These are phyloP conservation scores for Ophthalmotilapia sp. DNA, from an alignment of 2,113 vertebrate species.

Conservation along the genomic window DNA sequence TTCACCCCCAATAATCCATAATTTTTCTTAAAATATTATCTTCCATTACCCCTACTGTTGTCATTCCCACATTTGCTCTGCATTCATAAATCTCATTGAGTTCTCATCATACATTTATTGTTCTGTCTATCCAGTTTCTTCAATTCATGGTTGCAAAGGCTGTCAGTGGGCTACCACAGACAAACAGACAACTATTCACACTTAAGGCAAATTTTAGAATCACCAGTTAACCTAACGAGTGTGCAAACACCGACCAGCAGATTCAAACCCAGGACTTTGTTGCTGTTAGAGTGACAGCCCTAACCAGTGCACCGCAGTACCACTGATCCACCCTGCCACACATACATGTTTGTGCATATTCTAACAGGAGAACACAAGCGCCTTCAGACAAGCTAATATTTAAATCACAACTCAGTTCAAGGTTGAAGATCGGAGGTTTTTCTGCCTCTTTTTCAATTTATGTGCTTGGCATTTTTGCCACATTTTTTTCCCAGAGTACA, in stretches of 20 bases:
- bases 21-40: neutral
- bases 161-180: neutral
- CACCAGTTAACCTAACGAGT: neutral
- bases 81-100: neutral
- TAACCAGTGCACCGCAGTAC: neutral
- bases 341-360: neutral
- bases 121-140: neutral
- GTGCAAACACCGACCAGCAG: neutral
- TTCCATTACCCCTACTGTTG: neutral
- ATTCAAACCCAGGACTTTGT: neutral
- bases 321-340: neutral
- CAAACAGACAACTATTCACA: neutral
- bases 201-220: neutral
- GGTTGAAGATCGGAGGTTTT: slow-evolving; percentile 7
- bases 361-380: neutral
- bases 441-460: slow-evolving; percentile 38
- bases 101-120: neutral
- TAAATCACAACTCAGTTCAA: neutral
- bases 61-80: neutral
- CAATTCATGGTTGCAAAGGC: neutral
- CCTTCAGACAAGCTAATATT: neutral
- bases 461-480: slow-evolving; percentile 35
- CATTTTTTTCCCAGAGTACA: slow-evolving; percentile 25
- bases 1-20: neutral
- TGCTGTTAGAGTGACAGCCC: neutral